Evolutionary conservation across 2,888 invertebrate genomes (phyloP), one percentile per base, ranked within the genome.

Genomic region (Drosophila quinaria): DNA sequence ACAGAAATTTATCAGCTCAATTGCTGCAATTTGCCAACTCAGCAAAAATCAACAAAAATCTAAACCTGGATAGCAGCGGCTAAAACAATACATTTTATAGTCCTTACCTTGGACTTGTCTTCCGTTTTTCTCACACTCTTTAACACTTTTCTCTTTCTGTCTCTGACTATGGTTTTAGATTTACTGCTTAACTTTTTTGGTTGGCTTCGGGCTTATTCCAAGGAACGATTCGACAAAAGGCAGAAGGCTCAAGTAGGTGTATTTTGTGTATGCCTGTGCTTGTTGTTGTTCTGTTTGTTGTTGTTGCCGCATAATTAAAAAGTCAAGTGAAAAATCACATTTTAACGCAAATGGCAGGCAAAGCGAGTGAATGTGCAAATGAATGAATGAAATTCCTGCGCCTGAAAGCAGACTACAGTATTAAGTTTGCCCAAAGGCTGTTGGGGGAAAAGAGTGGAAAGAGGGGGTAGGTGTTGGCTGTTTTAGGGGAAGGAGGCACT

Each of bases 271-370:
- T 54, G 31, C 35, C 29, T 11, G 22, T 19, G n/a, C n/a, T 5
- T 11, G 13, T 55, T 44, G 35, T 37, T 54, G 35, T 37, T 35
- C 42, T 19, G 66, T 51, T 49, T 39, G 54, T 29, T 62, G 58
- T 25, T 58, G 56, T 29, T 67, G 31, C 84, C 81, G 86, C 84
- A 84, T 87, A 87, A 87, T 87, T 87, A 87, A 87, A 87, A 87
- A 87, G 87, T 87, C 88, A 87, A 87, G 88, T 87, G 88, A 87
- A 90, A 89, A 89, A 90, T 90, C 87, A 83, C 85, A 88, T 90
- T 90, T 89, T 79, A 78, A 81, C 76, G 87, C 81, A 84, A 81
- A 80, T 67, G 74, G 72, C 74, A 62, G 68, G 61, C 47, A 67
- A 58, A 61, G 59, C 52, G 41, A 62, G 56, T 68, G 71, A 78